These are phyloP conservation scores for Sminthurides aquaticus DNA, from an alignment of 2,888 invertebrate species.

Conservation along the genomic window DNA sequence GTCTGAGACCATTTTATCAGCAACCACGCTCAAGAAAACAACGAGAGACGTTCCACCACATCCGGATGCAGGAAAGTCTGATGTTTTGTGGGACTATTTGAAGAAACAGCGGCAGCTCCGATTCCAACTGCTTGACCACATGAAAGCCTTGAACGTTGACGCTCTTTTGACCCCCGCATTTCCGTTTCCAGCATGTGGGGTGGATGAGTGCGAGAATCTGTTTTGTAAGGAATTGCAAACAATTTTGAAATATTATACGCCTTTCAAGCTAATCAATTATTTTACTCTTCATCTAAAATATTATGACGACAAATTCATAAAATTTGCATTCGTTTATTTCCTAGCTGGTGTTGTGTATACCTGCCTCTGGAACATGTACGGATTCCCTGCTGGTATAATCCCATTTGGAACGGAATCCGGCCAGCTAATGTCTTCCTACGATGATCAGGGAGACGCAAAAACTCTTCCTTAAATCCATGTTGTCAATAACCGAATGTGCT, in stretches of 20 bases:
- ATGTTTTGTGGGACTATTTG: background rate
- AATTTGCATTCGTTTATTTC: too few relatives aligned
- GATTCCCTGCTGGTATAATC: constrained; percentile 21
- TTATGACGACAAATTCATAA: too few relatives aligned
- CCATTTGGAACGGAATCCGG: constrained; percentile 28
- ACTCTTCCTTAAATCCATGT: too few relatives aligned
- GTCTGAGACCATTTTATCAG: background rate
- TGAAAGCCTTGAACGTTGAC: constrained; percentile 14
- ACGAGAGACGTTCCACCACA: background rate
- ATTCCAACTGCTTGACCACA: constrained; percentile 14
- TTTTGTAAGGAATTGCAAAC: background rate
- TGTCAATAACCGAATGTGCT: too few relatives aligned
- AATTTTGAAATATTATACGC: background rate
- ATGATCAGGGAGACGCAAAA: constrained; percentile 27
- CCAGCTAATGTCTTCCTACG: constrained; percentile 20
- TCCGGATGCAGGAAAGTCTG: background rate
- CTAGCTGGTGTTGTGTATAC: too few relatives aligned
- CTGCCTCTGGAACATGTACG: too few relatives aligned
- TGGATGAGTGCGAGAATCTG: background rate
- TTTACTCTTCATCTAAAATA: too few relatives aligned
- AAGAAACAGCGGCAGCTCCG: constrained; percentile 15
- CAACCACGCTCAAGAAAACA: background rate
- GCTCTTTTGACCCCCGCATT: background rate
- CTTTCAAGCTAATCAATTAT: background rate
- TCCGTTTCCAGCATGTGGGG: background rate